Conservation (phyloP, 2,113 vertebrate species). For the Melierax canorus region DNA sequence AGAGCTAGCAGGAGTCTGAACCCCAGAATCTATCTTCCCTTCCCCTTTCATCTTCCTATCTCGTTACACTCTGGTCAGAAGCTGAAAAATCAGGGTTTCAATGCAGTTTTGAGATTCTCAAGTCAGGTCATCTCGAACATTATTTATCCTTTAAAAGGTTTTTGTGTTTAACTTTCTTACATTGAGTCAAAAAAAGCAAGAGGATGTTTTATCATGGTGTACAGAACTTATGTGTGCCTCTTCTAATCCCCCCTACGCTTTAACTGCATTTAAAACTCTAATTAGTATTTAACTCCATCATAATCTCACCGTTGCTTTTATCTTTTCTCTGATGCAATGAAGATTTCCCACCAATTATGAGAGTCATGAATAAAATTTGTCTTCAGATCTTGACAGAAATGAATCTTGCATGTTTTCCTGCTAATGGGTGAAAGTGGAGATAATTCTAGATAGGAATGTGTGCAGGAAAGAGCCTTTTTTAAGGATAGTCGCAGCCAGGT, state of each 20-base stretch:
- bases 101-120: background rate
- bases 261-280: slow-evolving; percentile 3
- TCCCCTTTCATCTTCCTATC: background rate
- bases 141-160: background rate
- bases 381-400: background rate
- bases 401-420: background rate
- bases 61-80: background rate
- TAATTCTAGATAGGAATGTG: background rate
- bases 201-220: background rate
- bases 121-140: background rate
- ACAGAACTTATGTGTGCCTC: background rate
- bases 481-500: background rate
- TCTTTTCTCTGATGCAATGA: background rate
- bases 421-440: background rate
- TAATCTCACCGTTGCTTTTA: background rate
- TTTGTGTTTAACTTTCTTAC: background rate
- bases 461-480: background rate
- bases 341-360: background rate
- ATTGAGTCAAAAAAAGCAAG: background rate
- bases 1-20: background rate
- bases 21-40: background rate
- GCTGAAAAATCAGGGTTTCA: background rate
- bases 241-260: background rate
- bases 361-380: background rate
- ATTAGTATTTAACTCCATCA: background rate